phyloP scores from a whole-genome alignment of 2,797 vertebrate species.

The Leptoclinus maculatus region DNA sequence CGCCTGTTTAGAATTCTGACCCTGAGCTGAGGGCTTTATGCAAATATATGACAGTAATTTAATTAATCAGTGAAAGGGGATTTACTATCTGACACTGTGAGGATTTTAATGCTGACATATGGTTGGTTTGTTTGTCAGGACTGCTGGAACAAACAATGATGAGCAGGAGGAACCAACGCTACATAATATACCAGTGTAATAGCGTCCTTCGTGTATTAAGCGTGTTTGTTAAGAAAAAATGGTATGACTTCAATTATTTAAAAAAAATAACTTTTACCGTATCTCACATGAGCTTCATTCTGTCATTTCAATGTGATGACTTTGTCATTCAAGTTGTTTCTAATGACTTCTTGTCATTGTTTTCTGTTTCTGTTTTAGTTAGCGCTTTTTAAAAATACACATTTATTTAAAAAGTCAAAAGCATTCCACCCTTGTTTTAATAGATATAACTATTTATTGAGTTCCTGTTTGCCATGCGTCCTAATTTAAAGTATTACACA shows the following conservation, averaged over 20 bases:
- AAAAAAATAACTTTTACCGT: background rate
- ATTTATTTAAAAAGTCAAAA: no score
- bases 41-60: slow-evolving; percentile 44
- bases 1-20: slow-evolving; percentile 25
- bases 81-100: slow-evolving; percentile 41
- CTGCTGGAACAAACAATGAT: slow-evolving; percentile 4
- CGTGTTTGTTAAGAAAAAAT: background rate
- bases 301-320: background rate
- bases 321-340: background rate
- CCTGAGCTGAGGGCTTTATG: slow-evolving; percentile 49
- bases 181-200: background rate
- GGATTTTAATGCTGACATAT: slow-evolving; percentile 54
- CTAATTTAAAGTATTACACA: no score
- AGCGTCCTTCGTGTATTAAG: background rate
- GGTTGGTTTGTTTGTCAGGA: slow-evolving; percentile 37
- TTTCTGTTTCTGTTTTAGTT: background rate
- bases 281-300: background rate
- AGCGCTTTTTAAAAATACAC: no score
- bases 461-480: no score
- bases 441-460: no score
- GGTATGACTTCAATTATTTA: background rate
- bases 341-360: background rate
- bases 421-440: no score
- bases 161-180: background rate
- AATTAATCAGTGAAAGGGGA: slow-evolving; percentile 61